Conservation (phyloP, 2,888 invertebrate species). For the Mongoloraphidia duomilia region DNA sequence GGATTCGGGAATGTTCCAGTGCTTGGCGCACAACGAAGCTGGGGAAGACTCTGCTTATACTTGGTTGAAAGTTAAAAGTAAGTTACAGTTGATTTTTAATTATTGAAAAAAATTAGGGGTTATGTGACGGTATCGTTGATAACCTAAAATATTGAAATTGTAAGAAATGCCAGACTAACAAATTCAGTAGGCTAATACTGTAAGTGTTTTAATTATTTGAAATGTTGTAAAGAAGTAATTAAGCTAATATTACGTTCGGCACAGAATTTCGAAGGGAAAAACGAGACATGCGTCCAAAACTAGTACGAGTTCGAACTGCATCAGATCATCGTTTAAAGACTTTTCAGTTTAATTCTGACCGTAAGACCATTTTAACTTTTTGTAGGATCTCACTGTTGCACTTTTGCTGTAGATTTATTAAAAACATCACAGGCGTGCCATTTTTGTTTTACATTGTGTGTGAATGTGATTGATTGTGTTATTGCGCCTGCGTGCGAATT, state of each 20-base stretch:
- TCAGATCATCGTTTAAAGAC: conserved; percentile 28
- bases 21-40: conserved; percentile 78
- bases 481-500: too few relatives aligned
- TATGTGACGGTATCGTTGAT: neutral
- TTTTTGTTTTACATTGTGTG: neutral
- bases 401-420: too few relatives aligned
- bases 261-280: conserved; percentile 10
- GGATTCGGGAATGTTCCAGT: conserved; percentile 92
- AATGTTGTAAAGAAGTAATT: neutral
- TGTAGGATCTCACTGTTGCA: neutral
- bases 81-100: conserved; percentile 31
- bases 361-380: conserved; percentile 22
- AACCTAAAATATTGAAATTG: neutral
- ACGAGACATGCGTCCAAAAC: conserved; percentile 20
- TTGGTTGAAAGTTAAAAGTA: conserved; percentile 91
- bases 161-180: too few relatives aligned
- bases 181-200: too few relatives aligned
- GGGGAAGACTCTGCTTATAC: conserved; percentile 82
- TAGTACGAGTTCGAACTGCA: conserved; percentile 25
- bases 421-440: too few relatives aligned
- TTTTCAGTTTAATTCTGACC: conserved; percentile 26
- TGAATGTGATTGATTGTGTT: neutral
- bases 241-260: neutral
- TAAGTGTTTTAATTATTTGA: too few relatives aligned
- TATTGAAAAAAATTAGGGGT: neutral